Conservation (phyloP, 2,113 vertebrate species). For the Daphoenositta chrysoptera region DNA sequence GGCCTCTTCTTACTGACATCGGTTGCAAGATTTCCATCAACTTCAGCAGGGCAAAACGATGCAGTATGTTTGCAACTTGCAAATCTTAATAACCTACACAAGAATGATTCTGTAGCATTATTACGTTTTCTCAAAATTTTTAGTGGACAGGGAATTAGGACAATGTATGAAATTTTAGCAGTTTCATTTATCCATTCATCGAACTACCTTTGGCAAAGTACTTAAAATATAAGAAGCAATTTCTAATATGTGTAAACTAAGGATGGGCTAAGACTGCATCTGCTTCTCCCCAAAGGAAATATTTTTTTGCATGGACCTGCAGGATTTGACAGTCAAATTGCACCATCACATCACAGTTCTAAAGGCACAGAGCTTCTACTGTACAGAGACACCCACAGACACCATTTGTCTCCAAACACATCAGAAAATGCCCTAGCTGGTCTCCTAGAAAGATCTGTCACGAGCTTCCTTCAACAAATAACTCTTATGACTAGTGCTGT, state of each 20-base stretch:
- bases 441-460: not conserved
- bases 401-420: not conserved
- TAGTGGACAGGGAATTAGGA: not conserved
- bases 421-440: not conserved
- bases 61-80: not conserved
- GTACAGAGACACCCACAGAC: not conserved
- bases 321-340: not conserved
- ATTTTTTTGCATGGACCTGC: not conserved
- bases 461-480: not conserved
- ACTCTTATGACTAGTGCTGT: not conserved
- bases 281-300: not conserved
- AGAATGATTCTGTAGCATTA: not conserved
- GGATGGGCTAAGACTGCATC: not conserved
- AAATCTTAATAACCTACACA: not conserved
- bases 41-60: not conserved
- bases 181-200: not conserved
- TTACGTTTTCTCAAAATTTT: not conserved
- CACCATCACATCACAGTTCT: not conserved
- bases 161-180: not conserved
- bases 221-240: not conserved
- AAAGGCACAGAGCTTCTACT: not conserved
- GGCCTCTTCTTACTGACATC: not conserved
- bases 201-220: not conserved
- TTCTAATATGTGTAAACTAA: not conserved
- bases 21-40: not conserved